phyloP scores from a whole-genome alignment of 2,113 vertebrate genomes.

The Indri indri region DNA sequence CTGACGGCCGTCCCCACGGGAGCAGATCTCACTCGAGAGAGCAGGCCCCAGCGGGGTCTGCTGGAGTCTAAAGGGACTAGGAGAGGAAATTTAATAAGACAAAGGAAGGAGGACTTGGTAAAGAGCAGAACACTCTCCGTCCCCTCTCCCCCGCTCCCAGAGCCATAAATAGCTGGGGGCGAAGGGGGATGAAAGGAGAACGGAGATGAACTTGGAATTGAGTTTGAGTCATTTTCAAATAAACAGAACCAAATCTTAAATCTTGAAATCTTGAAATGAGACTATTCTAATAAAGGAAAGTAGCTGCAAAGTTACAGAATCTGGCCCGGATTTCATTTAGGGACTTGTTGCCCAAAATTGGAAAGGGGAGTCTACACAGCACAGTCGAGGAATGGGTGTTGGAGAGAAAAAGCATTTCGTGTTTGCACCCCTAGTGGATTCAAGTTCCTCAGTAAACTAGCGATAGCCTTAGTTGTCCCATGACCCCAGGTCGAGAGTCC shows the following conservation, averaged over 20 bases:
- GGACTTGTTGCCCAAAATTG: neutral
- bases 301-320: neutral
- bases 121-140: neutral
- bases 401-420: neutral
- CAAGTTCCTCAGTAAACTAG: neutral
- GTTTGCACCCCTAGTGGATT: neutral
- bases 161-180: neutral
- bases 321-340: neutral
- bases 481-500: neutral
- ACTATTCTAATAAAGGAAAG: neutral
- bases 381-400: neutral
- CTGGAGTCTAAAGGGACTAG: neutral
- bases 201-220: neutral
- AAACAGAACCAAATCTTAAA: neutral
- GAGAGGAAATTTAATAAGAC: neutral
- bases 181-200: neutral
- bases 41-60: neutral
- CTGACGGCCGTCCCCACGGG: neutral
- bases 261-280: neutral
- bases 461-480: neutral
- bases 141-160: neutral
- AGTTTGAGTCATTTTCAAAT: constrained; percentile 28
- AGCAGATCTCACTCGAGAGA: neutral
- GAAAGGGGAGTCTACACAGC: neutral
- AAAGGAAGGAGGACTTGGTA: neutral